Percentiles rank a stretch among this genome's conserved stretches.
Conservation (phyloP, 2,113 vertebrate genomes). For the Melanocharis versteri region DNA sequence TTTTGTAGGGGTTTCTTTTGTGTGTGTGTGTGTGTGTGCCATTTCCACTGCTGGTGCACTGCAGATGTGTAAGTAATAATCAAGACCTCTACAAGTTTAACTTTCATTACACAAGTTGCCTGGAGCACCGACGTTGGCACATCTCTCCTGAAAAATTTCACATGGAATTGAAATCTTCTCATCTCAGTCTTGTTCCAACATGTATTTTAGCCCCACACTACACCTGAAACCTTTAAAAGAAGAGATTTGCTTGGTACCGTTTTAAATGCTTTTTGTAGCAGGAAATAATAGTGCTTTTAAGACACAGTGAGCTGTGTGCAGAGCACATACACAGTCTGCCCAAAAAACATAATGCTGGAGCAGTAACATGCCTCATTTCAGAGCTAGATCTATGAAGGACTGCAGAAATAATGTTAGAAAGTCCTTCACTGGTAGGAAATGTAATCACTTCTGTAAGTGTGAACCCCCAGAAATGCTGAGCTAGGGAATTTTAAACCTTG, state of each 20-base stretch:
- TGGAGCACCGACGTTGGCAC: background rate
- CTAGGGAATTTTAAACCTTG: slow-evolving; percentile 4
- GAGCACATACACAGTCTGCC: background rate
- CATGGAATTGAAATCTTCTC: background rate
- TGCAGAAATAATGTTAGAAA: background rate
- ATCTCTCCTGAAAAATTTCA: background rate
- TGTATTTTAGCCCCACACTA: background rate
- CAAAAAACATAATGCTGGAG: background rate
- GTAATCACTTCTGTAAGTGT: background rate
- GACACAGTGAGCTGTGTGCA: background rate
- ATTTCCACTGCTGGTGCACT: background rate
- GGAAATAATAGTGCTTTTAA: background rate
- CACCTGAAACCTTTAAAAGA: background rate
- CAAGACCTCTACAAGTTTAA: background rate
- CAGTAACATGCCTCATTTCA: background rate
- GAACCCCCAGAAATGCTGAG: slow-evolving; percentile 5
- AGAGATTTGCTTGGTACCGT: background rate
- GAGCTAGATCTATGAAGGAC: background rate
- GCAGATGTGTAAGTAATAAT: background rate
- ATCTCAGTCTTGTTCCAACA: background rate
- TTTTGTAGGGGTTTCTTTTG: background rate
- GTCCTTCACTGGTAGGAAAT: background rate
- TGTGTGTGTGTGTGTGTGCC: background rate
- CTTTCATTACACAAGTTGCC: background rate
- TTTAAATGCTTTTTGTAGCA: background rate